A percentile compares a stretch with the other conserved stretches of the same genome.
Evolutionary conservation across 1,140 invertebrate genomes (phyloP).

Genomic region (Magallana angulata): DNA sequence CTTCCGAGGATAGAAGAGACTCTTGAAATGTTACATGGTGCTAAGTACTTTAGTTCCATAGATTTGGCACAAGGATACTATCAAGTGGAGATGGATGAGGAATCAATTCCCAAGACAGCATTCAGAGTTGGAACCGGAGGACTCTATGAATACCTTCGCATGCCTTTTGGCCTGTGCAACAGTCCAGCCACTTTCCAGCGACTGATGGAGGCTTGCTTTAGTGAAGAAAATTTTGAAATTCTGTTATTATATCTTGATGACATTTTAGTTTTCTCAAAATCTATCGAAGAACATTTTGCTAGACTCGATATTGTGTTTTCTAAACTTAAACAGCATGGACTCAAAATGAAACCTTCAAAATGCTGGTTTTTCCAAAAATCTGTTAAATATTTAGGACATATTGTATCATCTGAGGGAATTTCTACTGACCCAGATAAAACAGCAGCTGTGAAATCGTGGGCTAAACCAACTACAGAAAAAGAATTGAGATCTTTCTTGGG

Average conservation of each 20-base stretch:
- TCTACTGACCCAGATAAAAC: constrained; percentile 62
- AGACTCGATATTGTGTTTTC: not conserved
- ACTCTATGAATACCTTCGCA: constrained; percentile 36
- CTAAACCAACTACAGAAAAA: constrained; percentile 63
- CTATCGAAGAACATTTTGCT: not conserved
- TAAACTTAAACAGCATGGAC: constrained; percentile 44
- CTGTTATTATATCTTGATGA: constrained; percentile 61
- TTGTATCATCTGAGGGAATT: constrained; percentile 61
- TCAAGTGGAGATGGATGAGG: not conserved
- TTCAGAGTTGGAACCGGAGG: constrained; percentile 36
- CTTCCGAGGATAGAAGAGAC: constrained; percentile 48
- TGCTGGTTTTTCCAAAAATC: constrained; percentile 49
- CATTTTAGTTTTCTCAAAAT: not conserved
- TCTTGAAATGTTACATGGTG: constrained; percentile 48
- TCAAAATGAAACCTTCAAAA: constrained; percentile 48
- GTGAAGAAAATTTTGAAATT: constrained; percentile 48
- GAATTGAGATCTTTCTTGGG: constrained; percentile 67
- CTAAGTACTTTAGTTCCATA: constrained; percentile 71
- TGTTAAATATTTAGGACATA: constrained; percentile 54
- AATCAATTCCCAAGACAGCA: constrained; percentile 40
- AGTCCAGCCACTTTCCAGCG: constrained; percentile 42
- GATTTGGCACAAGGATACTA: not conserved
- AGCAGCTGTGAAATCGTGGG: constrained; percentile 60
- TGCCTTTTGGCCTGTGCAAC: constrained; percentile 44
- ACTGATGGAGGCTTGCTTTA: constrained; percentile 43